Base-by-base conservation (phyloP, 2,113 vertebrate species). In the Urocitellus parryii region DNA sequence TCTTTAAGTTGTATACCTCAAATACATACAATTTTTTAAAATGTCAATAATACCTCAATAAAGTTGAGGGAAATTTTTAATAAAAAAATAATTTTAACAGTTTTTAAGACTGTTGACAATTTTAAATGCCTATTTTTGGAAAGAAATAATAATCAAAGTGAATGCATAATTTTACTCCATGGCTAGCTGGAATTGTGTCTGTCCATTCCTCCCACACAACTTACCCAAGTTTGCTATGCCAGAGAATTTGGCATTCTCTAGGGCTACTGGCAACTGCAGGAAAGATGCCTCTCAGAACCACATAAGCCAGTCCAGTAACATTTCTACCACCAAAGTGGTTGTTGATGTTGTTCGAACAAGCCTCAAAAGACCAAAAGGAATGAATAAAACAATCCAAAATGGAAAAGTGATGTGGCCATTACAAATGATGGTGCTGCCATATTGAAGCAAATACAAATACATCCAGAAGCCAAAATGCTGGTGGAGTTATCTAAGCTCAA, bases 371-470 rank as follows among this genome's bases (percentile, higher is more conserved):
- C 61, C 61, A 63, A 63, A 63, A 63, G 20, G 58, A 63, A 27
- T 63, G 24, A 63, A 24, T 63, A 63, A 63, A 63, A 63, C 0
- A 99, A 99, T 99, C 97, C 99, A 99, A 97, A 99, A 99, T 96
- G 99, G 99, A 76, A 99, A 99, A 98, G 99, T 83, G 99, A 99
- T 22, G 99, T 99, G 93, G 99, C 99, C 73, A 99, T 99, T 89
- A 99, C 99, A 42, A 99, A 99, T 0, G 99, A 99, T 68, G 99
- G 99, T 18, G 99, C 99, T 97, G 99, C 99, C 22, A 99, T 99
- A 97, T 98, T 99, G 97, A 99, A 99, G 96, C 99, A 99, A 98
- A 99, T 99, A 99, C 99, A 99, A 93, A 99, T 99, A 95, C 99
- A 99, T 98, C 99, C 99, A 51, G 99, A 99, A 45, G 99, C 99